These are phyloP conservation scores for Epinephelus awoara DNA, from an alignment of 2,797 vertebrate species.

Conservation along the genomic window DNA sequence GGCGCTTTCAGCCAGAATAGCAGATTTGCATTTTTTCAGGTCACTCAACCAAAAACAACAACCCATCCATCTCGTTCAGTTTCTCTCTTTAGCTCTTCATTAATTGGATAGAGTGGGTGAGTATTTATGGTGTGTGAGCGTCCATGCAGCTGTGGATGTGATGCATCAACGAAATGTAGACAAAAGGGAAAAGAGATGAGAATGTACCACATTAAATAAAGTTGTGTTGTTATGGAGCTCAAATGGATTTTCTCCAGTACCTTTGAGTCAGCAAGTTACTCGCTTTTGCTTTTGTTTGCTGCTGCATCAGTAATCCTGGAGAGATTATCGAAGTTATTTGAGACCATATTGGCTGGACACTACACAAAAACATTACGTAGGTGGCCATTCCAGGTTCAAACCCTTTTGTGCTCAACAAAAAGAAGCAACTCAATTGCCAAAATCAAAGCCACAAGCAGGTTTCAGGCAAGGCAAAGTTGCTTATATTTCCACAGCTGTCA, in stretches of 20 bases:
- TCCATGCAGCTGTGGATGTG: neutral
- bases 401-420: too few relatives aligned
- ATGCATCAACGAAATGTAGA: slow-evolving; percentile 3
- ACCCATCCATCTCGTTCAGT: neutral
- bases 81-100: neutral
- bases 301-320: neutral
- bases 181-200: neutral
- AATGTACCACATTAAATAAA: neutral
- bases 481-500: too few relatives aligned
- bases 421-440: too few relatives aligned
- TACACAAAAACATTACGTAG: neutral
- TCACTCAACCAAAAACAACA: neutral
- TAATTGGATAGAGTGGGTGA: neutral
- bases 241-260: neutral
- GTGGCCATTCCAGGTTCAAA: too few relatives aligned
- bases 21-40: neutral
- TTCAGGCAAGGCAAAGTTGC: too few relatives aligned
- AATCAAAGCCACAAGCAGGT: too few relatives aligned
- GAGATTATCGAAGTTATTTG: neutral
- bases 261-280: neutral
- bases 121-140: neutral
- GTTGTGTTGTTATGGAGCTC: neutral
- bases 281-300: neutral
- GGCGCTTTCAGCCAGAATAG: neutral
- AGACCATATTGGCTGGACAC: neutral